Percentiles rank a stretch among this genome's conserved stretches.
Evolutionary conservation across 2,888 invertebrate genomes (phyloP).

Genomic region (Protonemura montana): DNA sequence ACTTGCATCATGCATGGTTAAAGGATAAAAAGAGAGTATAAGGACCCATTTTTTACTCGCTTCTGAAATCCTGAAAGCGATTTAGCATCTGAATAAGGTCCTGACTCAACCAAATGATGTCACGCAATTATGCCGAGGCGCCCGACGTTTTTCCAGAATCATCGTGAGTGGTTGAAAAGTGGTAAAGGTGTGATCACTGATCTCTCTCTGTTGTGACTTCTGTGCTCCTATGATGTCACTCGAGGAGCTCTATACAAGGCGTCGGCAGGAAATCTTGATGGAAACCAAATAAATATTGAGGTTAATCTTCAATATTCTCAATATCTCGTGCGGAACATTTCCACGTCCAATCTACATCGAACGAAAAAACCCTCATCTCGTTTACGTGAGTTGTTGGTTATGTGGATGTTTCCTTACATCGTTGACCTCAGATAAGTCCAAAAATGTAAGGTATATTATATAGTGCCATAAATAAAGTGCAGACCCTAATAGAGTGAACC

Average conservation of each 20-base stretch:
- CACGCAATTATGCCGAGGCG: neutral
- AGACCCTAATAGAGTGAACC: neutral
- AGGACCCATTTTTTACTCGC: neutral
- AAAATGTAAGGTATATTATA: neutral
- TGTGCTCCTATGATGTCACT: neutral
- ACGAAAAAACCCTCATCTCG: neutral
- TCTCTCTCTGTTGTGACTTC: neutral
- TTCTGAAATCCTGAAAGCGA: constrained; percentile 12
- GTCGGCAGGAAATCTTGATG: neutral
- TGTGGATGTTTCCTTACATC: neutral
- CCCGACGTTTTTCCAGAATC: neutral
- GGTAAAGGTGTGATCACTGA: neutral
- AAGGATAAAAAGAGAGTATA: neutral
- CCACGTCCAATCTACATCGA: neutral
- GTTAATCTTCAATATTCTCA: neutral
- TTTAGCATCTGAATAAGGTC: neutral
- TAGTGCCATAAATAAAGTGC: neutral
- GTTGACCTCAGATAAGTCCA: neutral
- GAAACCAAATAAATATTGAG: neutral
- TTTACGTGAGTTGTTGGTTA: neutral
- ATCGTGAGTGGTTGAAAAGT: neutral
- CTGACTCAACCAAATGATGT: neutral
- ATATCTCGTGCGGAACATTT: neutral
- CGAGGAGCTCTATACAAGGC: neutral
- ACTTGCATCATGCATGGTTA: neutral